Conservation (phyloP, 2,888 invertebrate genomes). For the Aromia moschata region DNA sequence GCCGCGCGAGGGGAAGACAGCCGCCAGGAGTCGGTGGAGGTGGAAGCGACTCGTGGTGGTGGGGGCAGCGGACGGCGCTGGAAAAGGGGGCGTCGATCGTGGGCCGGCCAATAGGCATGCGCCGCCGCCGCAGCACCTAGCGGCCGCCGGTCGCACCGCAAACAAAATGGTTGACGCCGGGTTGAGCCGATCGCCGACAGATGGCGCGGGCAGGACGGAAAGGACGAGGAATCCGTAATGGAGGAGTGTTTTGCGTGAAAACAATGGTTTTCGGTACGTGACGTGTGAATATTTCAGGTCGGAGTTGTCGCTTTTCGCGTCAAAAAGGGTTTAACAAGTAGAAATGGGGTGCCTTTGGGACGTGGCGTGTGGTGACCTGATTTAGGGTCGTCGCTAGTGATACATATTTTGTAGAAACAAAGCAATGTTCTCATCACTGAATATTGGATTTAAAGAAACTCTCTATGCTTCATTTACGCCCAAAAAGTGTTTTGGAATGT, state of each 20-base stretch:
- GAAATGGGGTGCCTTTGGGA: too few species aligned
- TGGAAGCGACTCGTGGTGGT: constrained; percentile 30
- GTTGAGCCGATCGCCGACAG: constrained; percentile 62
- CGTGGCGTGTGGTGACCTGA: too few species aligned
- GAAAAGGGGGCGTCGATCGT: constrained; percentile 55
- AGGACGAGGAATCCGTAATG: constrained; percentile 29
- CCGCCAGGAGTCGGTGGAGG: constrained; percentile 31
- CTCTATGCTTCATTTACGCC: too few species aligned
- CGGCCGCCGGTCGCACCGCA: constrained; percentile 63
- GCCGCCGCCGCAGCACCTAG: constrained; percentile 59
- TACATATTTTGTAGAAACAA: too few species aligned
- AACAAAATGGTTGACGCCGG: constrained; percentile 70
- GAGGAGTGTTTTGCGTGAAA: not conserved
- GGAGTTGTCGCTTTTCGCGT: too few species aligned
- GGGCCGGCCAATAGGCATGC: constrained; percentile 66
- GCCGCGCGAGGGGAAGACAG: constrained; percentile 46
- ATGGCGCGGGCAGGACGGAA: constrained; percentile 57
- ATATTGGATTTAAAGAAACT: too few species aligned
- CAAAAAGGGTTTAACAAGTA: too few species aligned
- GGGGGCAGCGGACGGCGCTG: constrained; percentile 44
- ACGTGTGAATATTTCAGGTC: too few species aligned
- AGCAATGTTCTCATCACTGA: too few species aligned
- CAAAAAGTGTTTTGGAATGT: too few species aligned
- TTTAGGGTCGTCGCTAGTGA: too few species aligned
- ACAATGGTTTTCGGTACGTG: constrained; percentile 6